These are phyloP conservation scores for Gambelia wislizenii DNA, from an alignment of 2,797 vertebrate genomes.

Conservation along the genomic window DNA sequence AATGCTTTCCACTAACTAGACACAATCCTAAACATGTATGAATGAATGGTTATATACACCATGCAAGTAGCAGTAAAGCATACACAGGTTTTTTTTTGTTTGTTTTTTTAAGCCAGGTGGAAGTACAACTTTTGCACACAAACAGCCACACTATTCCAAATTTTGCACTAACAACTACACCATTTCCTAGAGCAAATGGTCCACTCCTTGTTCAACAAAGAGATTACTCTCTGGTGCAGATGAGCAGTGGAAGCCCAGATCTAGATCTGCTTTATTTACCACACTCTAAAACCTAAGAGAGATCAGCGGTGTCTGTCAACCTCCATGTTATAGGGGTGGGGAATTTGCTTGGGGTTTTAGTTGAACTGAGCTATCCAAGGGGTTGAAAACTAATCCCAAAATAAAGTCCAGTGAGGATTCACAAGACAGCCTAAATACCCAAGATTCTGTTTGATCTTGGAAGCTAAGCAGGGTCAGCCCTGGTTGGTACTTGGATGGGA, in stretches of 20 bases:
- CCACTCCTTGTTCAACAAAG: rapidly evolving
- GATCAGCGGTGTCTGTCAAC: not conserved
- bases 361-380: no score
- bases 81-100: no score
- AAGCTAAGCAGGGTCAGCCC: no score
- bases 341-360: no score
- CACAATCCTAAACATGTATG: not conserved
- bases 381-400: no score
- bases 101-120: not conserved
- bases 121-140: slow-evolving; percentile 2
- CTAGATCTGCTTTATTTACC: rapidly evolving
- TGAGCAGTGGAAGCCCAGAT: not conserved
- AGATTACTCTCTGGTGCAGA: not conserved
- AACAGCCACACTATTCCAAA: no score
- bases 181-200: slow-evolving; percentile 23
- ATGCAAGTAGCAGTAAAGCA: rapidly evolving
- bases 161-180: slow-evolving; percentile 5
- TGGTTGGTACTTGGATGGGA: no score
- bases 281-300: rapidly evolving
- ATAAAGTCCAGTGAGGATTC: no score
- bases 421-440: no score
- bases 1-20: no score
- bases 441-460: no score
- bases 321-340: no score
- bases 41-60: rapidly evolving